Evolutionary conservation across 2,888 invertebrate species (phyloP), one percentile per base, ranked within the genome.

Genomic region (Sesamia inferens): DNA sequence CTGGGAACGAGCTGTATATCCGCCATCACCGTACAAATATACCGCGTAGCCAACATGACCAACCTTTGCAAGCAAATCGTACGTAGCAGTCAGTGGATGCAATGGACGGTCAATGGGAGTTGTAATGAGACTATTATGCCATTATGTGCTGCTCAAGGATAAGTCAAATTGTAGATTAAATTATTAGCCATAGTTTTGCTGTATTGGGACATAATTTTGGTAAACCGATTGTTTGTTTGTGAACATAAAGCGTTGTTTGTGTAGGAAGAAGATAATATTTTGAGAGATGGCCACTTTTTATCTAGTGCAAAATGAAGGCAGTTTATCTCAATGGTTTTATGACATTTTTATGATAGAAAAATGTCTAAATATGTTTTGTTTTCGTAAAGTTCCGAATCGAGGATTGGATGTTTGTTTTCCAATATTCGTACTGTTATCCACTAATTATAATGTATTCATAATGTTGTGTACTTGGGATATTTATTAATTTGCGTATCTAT

Each of bases 101-200:
- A 14, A 5, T 71, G 42, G 24, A 42, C 4, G 3, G 14, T 8
- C 54, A 42, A 76, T 66, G 39, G 55, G 31, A 62, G 58, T 71
- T 61, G n/a, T 76, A 82, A 81, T 71, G 68, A 59, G 31, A 48
- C 71, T 62, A 83, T 85, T 85, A 84, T 74, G 71, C 63, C 69
- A 81, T 81, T 77, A 71, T 73, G 61, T 68, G 22, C n/a, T 54
- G 74, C 42, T 82, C 83, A 81, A 87, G 79, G 83, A 81, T 79
- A 77, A 81, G 75, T 74, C 47, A 24, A 80, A 78, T 81, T 65
- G 58, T 74, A 78, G 57, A 66, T 69, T 44, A 66, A 76, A 71
- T 68, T 42, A 44, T 55, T 39, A 68, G 39, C 61, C 68, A 64
- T 39, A 65, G 58, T 78, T 78, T 78, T 81, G 59, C 61, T 69